Conservation (phyloP, 2,888 invertebrate species). For the Andrena marginata region DNA sequence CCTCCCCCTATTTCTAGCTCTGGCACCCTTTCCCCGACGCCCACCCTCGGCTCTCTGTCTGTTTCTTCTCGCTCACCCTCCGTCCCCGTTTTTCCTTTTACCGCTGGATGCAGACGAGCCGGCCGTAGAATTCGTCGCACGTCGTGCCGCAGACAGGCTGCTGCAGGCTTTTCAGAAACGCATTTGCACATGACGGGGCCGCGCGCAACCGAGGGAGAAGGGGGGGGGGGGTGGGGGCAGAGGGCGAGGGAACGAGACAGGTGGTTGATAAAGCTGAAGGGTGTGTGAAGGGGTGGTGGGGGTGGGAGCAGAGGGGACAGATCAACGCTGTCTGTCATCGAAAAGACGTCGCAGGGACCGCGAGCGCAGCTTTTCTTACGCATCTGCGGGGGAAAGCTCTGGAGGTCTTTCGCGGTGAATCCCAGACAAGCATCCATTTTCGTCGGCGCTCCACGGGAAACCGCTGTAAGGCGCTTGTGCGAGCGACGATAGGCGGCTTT, state of each 20-base stretch:
- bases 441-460: background rate
- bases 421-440: slow-evolving; percentile 20
- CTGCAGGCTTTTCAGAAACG: slow-evolving; percentile 69
- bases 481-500: no score
- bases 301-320: slow-evolving; percentile 3
- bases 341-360: slow-evolving; percentile 46
- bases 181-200: slow-evolving; percentile 62
- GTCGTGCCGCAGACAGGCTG: slow-evolving; percentile 65
- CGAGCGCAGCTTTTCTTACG: slow-evolving; percentile 49
- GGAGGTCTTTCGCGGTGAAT: slow-evolving; percentile 27
- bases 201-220: background rate
- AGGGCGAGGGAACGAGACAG: background rate
- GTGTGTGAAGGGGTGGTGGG: background rate
- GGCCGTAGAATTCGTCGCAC: slow-evolving; percentile 67
- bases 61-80: background rate
- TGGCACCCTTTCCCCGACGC: background rate
- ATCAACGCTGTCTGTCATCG: slow-evolving; percentile 63
- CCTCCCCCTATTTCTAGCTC: background rate
- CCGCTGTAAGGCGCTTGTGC: no score
- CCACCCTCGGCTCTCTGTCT: background rate
- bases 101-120: slow-evolving; percentile 41
- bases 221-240: slow-evolving; percentile 7
- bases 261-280: slow-evolving; percentile 16
- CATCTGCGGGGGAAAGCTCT: background rate
- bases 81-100: slow-evolving; percentile 4